A percentile compares a stretch with the other conserved stretches of the same genome.
These are phyloP conservation scores for Ivindomyrus marchei DNA, from an alignment of 2,113 vertebrate species.

Conservation along the genomic window DNA sequence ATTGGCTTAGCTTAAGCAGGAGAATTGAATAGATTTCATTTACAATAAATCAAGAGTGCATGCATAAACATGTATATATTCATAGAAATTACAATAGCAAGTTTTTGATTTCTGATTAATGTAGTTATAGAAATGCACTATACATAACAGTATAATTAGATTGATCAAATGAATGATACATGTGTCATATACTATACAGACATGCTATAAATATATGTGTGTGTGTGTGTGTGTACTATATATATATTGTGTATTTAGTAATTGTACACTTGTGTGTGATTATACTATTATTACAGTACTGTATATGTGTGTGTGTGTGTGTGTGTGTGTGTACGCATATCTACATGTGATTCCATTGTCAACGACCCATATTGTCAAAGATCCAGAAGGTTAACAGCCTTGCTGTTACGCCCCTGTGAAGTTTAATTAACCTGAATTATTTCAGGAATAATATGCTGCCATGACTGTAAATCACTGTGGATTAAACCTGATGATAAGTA, in stretches of 20 bases:
- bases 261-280: background rate
- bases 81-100: background rate
- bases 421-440: conserved; percentile 11
- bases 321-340: background rate
- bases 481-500: background rate
- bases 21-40: background rate
- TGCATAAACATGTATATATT: background rate
- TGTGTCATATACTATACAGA: background rate
- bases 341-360: background rate
- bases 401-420: background rate
- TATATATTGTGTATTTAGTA: background rate
- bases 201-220: background rate
- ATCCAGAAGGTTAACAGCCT: background rate
- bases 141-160: background rate
- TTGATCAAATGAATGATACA: background rate
- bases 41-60: background rate
- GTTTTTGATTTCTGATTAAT: background rate
- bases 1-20: background rate
- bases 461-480: background rate
- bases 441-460: background rate
- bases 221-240: background rate
- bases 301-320: background rate
- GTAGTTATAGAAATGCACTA: background rate
- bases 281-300: background rate
- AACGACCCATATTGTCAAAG: background rate